These are phyloP conservation scores for Cacatua alba DNA, from an alignment of 2,113 vertebrate species.

Conservation along the genomic window DNA sequence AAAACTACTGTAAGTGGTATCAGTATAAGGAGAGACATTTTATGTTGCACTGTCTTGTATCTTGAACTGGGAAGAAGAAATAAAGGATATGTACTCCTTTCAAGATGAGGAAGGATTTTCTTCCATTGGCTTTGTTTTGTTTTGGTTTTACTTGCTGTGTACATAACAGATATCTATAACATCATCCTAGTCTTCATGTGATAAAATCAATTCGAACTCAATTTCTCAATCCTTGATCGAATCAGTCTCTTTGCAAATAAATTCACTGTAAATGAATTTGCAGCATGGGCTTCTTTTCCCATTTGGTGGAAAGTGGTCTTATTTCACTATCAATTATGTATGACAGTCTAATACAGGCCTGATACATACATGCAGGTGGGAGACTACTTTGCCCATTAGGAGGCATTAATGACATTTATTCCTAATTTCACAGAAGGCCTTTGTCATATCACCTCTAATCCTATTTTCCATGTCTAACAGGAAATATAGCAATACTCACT, in stretches of 20 bases:
- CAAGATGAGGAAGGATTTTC: background rate
- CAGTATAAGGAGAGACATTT: background rate
- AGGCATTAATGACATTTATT: slow-evolving; percentile 39
- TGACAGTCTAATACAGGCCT: background rate
- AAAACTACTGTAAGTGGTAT: background rate
- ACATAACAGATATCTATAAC: background rate
- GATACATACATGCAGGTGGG: background rate
- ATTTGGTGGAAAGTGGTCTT: background rate
- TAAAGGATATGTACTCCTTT: background rate
- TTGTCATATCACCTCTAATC: slow-evolving; percentile 23
- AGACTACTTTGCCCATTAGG: slow-evolving; percentile 5
- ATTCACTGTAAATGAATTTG: background rate
- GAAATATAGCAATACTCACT: slow-evolving; percentile 10
- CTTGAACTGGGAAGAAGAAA: background rate
- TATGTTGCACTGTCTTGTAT: background rate
- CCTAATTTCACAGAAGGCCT: background rate
- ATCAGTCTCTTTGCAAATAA: background rate
- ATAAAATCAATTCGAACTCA: background rate
- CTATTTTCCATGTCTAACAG: background rate
- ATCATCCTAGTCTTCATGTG: background rate
- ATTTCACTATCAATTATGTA: background rate
- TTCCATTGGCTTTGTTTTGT: background rate
- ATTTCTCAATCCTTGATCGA: background rate
- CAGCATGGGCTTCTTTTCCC: background rate
- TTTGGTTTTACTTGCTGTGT: background rate